phyloP scores from a whole-genome alignment of 1,140 invertebrate species.

The Micrasema minimum region DNA sequence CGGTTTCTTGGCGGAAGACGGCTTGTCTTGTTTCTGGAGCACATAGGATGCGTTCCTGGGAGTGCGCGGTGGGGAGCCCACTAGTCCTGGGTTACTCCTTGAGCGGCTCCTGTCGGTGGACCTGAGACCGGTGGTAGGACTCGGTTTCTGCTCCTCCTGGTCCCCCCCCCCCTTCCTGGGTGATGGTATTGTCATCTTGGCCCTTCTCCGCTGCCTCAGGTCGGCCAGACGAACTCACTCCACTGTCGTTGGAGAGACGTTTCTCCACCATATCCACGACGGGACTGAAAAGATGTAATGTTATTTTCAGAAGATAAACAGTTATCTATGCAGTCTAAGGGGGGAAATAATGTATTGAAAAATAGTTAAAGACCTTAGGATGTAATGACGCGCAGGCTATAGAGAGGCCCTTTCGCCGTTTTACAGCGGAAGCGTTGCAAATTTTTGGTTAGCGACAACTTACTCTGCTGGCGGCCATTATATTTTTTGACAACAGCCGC shows the following conservation, averaged over 20 bases:
- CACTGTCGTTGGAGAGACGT: constrained; percentile 18
- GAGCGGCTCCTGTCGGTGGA: constrained; percentile 1
- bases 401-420: too few relatives aligned
- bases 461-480: too few relatives aligned
- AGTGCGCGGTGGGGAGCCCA: neutral
- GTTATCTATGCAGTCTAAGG: neutral
- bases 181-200: neutral
- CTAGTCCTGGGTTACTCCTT: neutral
- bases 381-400: too few relatives aligned
- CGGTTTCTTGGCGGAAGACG: neutral
- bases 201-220: neutral
- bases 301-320: neutral
- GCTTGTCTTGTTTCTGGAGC: neutral
- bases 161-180: neutral
- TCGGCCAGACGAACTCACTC: constrained; percentile 13
- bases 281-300: neutral
- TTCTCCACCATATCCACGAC: neutral
- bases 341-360: neutral
- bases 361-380: neutral
- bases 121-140: neutral
- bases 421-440: too few relatives aligned
- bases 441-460: too few relatives aligned
- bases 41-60: constrained; percentile 19
- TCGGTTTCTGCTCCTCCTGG: neutral
- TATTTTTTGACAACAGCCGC: too few relatives aligned